Evolutionary conservation across 2,888 invertebrate species (phyloP).

Genomic region (Callimorpha dominula): DNA sequence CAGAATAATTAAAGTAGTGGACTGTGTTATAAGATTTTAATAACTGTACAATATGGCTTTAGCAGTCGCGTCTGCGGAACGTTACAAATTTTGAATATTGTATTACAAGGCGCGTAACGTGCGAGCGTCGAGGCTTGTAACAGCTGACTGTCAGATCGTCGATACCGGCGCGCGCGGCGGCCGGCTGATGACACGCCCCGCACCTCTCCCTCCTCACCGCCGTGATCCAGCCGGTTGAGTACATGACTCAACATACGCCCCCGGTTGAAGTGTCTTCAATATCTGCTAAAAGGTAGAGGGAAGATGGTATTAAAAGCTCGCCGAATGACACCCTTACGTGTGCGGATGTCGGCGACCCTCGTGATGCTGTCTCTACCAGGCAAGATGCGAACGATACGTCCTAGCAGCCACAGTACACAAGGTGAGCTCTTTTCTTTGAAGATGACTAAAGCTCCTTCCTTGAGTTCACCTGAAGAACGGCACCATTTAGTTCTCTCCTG

Average conservation of each 20-base stretch:
- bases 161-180: too few relatives aligned
- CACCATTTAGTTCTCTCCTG: slow-evolving; percentile 14
- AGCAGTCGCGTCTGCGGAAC: too few relatives aligned
- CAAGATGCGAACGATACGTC: slow-evolving; percentile 5
- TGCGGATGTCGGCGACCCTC: slow-evolving; percentile 20
- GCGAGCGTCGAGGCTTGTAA: too few relatives aligned
- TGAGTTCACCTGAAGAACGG: slow-evolving; percentile 15
- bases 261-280: slow-evolving; percentile 2
- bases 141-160: too few relatives aligned
- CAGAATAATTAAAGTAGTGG: too few relatives aligned
- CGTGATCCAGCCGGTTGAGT: too few relatives aligned
- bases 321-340: slow-evolving; percentile 10
- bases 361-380: slow-evolving; percentile 18
- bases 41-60: too few relatives aligned
- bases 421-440: slow-evolving; percentile 4
- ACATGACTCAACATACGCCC: not conserved
- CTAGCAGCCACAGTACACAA: slow-evolving; percentile 11
- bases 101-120: too few relatives aligned
- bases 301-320: not conserved
- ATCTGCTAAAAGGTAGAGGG: not conserved
- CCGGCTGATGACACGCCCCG: too few relatives aligned
- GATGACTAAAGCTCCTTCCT: slow-evolving; percentile 7
- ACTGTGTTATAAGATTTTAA: too few relatives aligned
- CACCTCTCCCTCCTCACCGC: too few relatives aligned
- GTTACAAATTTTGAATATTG: too few relatives aligned